Evolutionary conservation across 2,797 vertebrate genomes (phyloP).

Genomic region (Odontamblyopus lacepedii): DNA sequence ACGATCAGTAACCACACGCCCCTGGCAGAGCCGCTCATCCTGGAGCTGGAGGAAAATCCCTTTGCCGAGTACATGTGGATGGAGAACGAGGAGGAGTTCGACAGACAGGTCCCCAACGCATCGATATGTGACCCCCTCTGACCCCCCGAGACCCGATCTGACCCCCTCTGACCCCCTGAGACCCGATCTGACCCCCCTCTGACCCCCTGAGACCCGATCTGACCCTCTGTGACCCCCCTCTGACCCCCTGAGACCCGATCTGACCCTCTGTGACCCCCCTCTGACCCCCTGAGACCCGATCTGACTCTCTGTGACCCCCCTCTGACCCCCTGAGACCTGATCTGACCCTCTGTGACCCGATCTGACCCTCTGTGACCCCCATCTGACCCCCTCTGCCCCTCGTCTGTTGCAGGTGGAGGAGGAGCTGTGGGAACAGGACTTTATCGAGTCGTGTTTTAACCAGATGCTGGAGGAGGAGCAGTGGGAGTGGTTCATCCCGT

Average conservation of each 20-base stretch:
- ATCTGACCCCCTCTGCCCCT: background rate
- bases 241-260: background rate
- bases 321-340: too few relatives aligned
- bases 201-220: background rate
- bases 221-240: background rate
- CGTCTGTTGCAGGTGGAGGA: constrained; percentile 83
- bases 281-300: background rate
- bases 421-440: constrained; percentile 93
- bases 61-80: constrained; percentile 96
- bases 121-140: background rate
- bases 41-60: constrained; percentile 87
- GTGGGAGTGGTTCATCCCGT: constrained; percentile 92
- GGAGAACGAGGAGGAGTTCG: constrained; percentile 94
- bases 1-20: constrained; percentile 80
- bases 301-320: too few relatives aligned
- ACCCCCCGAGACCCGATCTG: background rate
- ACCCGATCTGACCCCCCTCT: background rate
- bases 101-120: constrained; percentile 79
- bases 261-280: background rate
- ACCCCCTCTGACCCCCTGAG: background rate
- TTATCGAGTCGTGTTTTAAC: constrained; percentile 91
- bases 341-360: background rate
- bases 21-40: constrained; percentile 80
- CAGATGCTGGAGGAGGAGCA: constrained; percentile 93
- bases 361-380: background rate